These are phyloP conservation scores for Lemur catta DNA, from an alignment of 2,797 vertebrate species.

Conservation along the genomic window DNA sequence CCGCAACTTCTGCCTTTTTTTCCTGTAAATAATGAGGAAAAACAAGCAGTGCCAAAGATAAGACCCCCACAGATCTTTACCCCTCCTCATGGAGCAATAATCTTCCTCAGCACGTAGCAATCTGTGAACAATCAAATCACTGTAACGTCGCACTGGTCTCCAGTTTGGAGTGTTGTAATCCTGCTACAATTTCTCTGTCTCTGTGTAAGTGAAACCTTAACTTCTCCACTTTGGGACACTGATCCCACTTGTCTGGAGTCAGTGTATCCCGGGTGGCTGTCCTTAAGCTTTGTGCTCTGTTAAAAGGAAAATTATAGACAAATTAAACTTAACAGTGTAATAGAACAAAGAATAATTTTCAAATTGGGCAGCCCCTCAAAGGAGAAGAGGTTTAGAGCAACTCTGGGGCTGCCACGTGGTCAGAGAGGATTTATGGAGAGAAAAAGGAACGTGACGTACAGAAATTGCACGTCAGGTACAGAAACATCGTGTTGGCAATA, in stretches of 20 bases:
- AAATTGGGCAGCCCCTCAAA: background rate
- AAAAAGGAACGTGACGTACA: background rate
- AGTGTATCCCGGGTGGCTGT: background rate
- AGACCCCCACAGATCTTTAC: background rate
- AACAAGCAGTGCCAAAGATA: background rate
- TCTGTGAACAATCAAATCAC: background rate
- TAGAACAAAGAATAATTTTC: background rate
- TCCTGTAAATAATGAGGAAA: background rate
- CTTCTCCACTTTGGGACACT: background rate
- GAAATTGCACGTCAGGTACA: background rate
- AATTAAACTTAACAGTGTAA: background rate
- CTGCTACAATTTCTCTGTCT: background rate
- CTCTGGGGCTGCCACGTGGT: background rate
- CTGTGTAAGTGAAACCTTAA: background rate
- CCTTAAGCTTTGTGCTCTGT: background rate
- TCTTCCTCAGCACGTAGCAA: background rate
- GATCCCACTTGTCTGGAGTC: background rate
- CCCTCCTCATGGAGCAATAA: background rate
- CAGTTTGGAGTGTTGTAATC: no score
- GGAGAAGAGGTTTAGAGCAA: background rate
- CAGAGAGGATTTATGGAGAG: background rate
- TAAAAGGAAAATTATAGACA: background rate
- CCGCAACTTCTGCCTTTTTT: background rate
- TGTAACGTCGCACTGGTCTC: background rate
- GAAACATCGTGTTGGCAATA: background rate